A percentile compares a stretch with the other conserved stretches of the same genome.
These are phyloP conservation scores for Sarcophaga subvicina DNA, from an alignment of 2,888 invertebrate species.

Conservation along the genomic window DNA sequence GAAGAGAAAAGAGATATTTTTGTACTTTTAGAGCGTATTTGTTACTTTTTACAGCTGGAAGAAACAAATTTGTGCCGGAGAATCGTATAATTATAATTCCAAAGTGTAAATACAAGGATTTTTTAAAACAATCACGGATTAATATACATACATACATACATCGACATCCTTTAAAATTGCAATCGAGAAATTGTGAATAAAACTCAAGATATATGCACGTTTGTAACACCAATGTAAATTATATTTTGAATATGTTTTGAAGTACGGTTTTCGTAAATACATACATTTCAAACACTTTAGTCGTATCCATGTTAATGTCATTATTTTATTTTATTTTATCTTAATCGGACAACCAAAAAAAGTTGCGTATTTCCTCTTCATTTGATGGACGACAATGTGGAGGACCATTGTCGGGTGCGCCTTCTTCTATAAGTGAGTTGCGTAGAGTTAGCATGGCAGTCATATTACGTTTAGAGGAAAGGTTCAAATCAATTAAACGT, in stretches of 20 bases:
- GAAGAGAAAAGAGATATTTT: no score
- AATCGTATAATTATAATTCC: no score
- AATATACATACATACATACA: no score
- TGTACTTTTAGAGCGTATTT: no score
- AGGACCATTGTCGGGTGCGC: conserved; percentile 80
- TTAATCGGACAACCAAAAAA: conserved; percentile 79
- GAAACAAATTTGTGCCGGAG: no score
- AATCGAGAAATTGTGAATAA: no score
- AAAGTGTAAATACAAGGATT: no score
- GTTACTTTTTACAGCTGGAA: no score
- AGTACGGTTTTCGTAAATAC: not conserved
- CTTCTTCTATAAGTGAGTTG: conserved; percentile 76
- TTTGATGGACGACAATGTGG: conserved; percentile 88
- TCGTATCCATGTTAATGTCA: not conserved
- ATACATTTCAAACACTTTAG: not conserved
- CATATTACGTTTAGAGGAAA: conserved; percentile 83
- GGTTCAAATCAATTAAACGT: conserved; percentile 85
- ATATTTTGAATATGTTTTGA: not conserved
- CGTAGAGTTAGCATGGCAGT: conserved; percentile 82
- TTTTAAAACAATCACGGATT: no score
- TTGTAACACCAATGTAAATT: not conserved
- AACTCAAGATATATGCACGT: not conserved
- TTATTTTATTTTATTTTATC: conserved; percentile 14
- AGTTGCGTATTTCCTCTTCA: conserved; percentile 85
- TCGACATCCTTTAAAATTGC: no score